Evolutionary conservation across 2,113 vertebrate species (phyloP), one percentile per base, ranked within the genome.

Genomic region (Salminus brasiliensis): DNA sequence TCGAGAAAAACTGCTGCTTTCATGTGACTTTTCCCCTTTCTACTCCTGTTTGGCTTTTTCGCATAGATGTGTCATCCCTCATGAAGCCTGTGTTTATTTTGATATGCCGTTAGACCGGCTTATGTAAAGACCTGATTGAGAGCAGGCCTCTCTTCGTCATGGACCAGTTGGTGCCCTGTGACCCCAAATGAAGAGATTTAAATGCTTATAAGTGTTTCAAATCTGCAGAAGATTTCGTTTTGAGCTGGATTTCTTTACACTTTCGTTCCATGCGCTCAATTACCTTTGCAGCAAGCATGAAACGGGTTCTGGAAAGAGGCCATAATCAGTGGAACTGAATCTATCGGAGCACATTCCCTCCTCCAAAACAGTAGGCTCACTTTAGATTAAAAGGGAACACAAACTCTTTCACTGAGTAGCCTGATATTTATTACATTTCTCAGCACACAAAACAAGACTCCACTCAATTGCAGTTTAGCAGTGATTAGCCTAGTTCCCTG

Each of bases 61-160:
- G 84, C 60, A 74, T 77, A 34, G 82, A 84, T 84, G 72, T 84
- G 72, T 83, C 86, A 85, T 90, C 85, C 79, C 79, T 91, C 89
- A 89, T 83, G 86, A 86, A 84, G 73, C 9, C 79, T 78, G 79
- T 83, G 82, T 91, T 92, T 93, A 89, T 92, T 91, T 87, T 88
- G 77, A 86, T 76, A 82, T 76, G 59, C 53, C 76, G 80, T 87
- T 88, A 85, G 78, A 73, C 78, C 57, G 65, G 83, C 49, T 21
- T 70, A 85, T 83, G 80, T 69, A 66, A 47, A 78, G 75, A 75
- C 34, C 77, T 78, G 73, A 72, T 41, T 67, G 70, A 83, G 78
- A 47, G 39, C 69, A 72, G 71, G 77, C 62, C 76, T 70, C 36
- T 73, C 72, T 41, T 66, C 77, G 74, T 78, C 80, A 82, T 81